Evolutionary conservation across 2,113 vertebrate genomes (phyloP), one percentile per base, ranked within the genome.

Genomic region (Fulmarus glacialis): DNA sequence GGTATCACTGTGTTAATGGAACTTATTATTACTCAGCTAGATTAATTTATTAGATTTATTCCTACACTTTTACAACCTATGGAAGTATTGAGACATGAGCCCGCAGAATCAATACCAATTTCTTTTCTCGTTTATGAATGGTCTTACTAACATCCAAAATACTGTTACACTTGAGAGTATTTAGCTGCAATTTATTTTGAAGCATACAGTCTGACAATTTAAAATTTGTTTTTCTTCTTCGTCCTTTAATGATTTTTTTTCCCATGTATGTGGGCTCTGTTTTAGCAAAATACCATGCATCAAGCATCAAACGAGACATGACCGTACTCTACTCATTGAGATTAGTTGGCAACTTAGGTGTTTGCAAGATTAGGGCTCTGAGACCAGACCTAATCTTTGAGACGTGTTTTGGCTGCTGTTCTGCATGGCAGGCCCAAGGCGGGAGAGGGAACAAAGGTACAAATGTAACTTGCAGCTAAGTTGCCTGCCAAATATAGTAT

Each of bases 1-100:
- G 73, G 40, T 72, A 79, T 97, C 89, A 75, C 45, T 5, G 6
- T 89, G 77, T 87, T 97, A 93, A 92, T 97, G 48, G 81, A 85
- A 91, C 64, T 52, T 82, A 89, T 83, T 95, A 96, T 94, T 95
- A 86, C 84, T 82, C 81, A 92, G 63, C 59, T 71, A 77, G 63
- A 94, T 96, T 89, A 93, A 96, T 97, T 86, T 89, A 93, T 93
- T 87, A 89, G 64, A 92, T 89, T 96, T 96, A 96, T 96, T 80
- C n/a, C 82, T 82, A 55, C 63, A 72, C 47, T 84, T 83, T 89
- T 89, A 82, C 52, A 80, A 45, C 74, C 48, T 87, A 62, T 85
- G 79, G 66, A 79, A 85, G 67, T 77, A 85, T 93, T 89, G 93
- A 97, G 91, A 96, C 32, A 34, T 50, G 92, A 96, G 42, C 53